Percentiles rank a stretch among this genome's conserved stretches.
Conservation (phyloP, 2,888 invertebrate species). For the Lepidonotus clava region DNA sequence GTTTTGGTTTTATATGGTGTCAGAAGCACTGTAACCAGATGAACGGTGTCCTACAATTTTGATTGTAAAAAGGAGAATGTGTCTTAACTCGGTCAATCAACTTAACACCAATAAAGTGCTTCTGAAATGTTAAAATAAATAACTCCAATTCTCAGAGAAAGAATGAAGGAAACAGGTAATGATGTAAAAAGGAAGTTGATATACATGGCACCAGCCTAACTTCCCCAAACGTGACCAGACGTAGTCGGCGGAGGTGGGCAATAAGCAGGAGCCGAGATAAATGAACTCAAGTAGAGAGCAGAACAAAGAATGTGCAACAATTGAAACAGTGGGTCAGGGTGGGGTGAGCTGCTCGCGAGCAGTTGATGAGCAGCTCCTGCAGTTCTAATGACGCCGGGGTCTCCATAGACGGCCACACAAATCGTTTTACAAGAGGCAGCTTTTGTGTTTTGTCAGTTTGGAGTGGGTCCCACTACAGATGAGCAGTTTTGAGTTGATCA, state of each 20-base stretch:
- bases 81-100: too few relatives aligned
- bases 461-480: not conserved
- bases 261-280: not conserved
- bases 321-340: conserved; percentile 37
- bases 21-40: too few relatives aligned
- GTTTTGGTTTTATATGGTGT: too few relatives aligned
- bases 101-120: too few relatives aligned
- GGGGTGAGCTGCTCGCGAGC: not conserved
- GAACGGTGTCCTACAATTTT: too few relatives aligned
- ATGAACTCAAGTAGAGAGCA: conserved; percentile 7
- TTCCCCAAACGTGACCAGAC: too few relatives aligned
- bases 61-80: too few relatives aligned
- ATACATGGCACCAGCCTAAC: too few relatives aligned
- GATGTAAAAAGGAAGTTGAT: too few relatives aligned
- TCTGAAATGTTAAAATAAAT: too few relatives aligned
- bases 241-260: not conserved
- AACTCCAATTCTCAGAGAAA: too few relatives aligned
- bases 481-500: conserved; percentile 11
- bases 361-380: conserved; percentile 13
- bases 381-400: not conserved
- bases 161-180: too few relatives aligned
- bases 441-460: conserved; percentile 28
- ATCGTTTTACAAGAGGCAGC: conserved; percentile 26
- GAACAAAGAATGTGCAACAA: conserved; percentile 30
- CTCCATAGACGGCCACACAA: conserved; percentile 4